Percentiles rank a stretch among this genome's conserved stretches.
Evolutionary conservation across 2,888 invertebrate species (phyloP).

Genomic region (Drosophila lacicola): DNA sequence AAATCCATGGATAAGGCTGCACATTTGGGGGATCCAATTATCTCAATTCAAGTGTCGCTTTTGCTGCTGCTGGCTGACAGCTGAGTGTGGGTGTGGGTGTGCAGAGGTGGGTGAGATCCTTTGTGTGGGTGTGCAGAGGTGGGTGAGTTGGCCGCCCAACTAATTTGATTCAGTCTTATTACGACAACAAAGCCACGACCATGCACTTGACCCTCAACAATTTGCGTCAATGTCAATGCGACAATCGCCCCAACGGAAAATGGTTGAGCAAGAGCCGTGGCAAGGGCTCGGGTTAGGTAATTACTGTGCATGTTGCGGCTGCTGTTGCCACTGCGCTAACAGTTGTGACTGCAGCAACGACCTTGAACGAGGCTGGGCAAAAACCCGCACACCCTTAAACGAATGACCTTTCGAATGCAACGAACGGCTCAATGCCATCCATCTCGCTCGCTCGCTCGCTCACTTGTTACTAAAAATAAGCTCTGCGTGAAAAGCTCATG

Average conservation of each 20-base stretch:
- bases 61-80: background rate
- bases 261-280: constrained; percentile 6
- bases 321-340: constrained; percentile 31
- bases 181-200: constrained; percentile 43
- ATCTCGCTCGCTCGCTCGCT: constrained; percentile 20
- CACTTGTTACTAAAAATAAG: constrained; percentile 72
- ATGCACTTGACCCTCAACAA: constrained; percentile 74
- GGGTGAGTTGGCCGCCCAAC: constrained; percentile 32
- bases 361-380: constrained; percentile 64
- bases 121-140: background rate
- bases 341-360: constrained; percentile 55
- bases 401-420: constrained; percentile 75
- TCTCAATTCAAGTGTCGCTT: constrained; percentile 3
- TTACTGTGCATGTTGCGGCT: constrained; percentile 41
- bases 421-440: constrained; percentile 10
- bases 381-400: constrained; percentile 37
- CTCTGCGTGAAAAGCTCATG: constrained; percentile 66
- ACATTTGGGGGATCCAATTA: constrained; percentile 1
- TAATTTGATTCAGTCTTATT: constrained; percentile 68
- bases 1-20: background rate
- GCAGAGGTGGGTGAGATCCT: background rate
- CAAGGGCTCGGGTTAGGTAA: constrained; percentile 44
- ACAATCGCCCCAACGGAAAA: constrained; percentile 6
- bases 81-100: background rate
- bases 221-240: constrained; percentile 78